phyloP scores from a whole-genome alignment of 2,113 vertebrate species.

The Illadopsis cleaveri region DNA sequence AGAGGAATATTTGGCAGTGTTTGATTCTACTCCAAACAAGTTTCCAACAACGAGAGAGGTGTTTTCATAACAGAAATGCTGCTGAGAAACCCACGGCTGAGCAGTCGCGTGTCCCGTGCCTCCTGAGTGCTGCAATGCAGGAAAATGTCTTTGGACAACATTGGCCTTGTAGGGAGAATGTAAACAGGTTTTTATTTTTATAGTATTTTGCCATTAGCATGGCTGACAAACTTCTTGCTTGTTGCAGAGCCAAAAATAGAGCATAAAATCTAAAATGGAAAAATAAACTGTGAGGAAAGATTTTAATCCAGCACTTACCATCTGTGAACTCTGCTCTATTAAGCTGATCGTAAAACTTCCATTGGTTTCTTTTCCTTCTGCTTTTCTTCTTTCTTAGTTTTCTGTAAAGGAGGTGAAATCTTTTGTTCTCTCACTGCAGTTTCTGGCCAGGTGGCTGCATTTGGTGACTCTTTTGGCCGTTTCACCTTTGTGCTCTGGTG shows the following conservation, averaged over 20 bases:
- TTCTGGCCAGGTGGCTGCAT: not conserved
- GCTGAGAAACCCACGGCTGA: not conserved
- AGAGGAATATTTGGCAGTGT: not conserved
- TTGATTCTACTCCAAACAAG: conserved; percentile 58
- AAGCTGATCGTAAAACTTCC: not conserved
- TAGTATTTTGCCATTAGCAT: not conserved
- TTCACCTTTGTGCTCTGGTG: not conserved
- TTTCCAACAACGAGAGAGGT: conserved; percentile 9
- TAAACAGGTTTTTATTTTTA: not conserved
- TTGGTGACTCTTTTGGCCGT: fast-evolving
- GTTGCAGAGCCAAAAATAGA: not conserved
- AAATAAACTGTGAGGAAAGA: not conserved
- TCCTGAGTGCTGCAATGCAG: not conserved
- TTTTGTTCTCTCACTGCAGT: fast-evolving
- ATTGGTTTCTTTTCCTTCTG: not conserved
- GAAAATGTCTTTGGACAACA: not conserved
- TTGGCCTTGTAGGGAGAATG: not conserved
- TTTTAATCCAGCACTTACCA: not conserved
- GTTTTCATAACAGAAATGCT: conserved; percentile 55
- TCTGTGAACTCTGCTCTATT: not conserved
- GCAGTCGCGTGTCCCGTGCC: not conserved
- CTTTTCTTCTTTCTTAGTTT: not conserved
- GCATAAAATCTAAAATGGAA: not conserved
- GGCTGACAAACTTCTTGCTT: not conserved
- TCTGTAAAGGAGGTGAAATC: not conserved